Evolutionary conservation across 2,113 vertebrate species (phyloP), one percentile per base, ranked within the genome.

Genomic region (Pavo muticus): DNA sequence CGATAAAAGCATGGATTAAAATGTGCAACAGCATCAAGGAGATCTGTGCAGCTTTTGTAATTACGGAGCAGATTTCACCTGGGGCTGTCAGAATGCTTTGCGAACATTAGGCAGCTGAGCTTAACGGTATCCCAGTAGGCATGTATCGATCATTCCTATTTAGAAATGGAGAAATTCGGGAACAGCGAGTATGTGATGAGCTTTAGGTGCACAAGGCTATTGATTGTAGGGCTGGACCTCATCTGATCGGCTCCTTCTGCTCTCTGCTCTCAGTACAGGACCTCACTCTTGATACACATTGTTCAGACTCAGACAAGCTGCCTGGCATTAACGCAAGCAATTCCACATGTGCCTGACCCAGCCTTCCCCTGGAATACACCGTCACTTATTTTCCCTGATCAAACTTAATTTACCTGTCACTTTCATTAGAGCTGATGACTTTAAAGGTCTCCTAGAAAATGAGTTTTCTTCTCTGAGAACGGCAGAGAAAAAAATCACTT

Each of bases 321-420:
- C 75, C 71, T 81, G 76, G 52, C 25, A 29, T 57, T n/a, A 37
- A 23, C 16, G 1, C 11, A 24, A 32, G 32, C 32, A 35, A 4
- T 68, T 83, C 68, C 48, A 16, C 14, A 25, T 0, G 2, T 84
- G 50, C 50, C 91, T 87, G 71, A 76, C 71, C 82, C 81, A 93
- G 78, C 42, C 39, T 68, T 74, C 42, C 42, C 21, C 23, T 73
- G 81, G 60, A 87, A 67, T 39, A 45, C 21, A 2, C 32, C 77
- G 39, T 59, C 20, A 81, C 42, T 91, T 86, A 37, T 35, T 88
- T 91, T 71, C 80, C 61, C 59, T 69, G 10, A 74, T 86, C 60
- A 76, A 69, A 32, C 65, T 87, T 85, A 81, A 95, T 91, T 90
- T 80, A 90, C 20, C 48, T 91, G 72, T 68, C 39, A 18, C 30